Evolutionary conservation across 2,113 vertebrate species (phyloP), one percentile per base, ranked within the genome.

Genomic region (Coptodon bakossiorum): DNA sequence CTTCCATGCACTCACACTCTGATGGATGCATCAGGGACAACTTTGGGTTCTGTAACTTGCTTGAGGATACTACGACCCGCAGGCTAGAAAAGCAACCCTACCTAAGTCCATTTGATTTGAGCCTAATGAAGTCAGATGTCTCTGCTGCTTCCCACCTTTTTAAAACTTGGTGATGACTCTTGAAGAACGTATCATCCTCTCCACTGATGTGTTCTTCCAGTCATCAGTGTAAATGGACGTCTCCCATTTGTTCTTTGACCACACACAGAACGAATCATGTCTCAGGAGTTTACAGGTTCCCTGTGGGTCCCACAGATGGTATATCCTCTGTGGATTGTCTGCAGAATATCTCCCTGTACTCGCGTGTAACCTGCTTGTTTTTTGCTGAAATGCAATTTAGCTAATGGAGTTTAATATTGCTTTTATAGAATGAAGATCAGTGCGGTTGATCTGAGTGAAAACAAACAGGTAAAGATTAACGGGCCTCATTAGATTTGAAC

Each of bases 191-290:
- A 63, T 45, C 27, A 9, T 86, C 82, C 57, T 36, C 36, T 19
- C 27, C 17, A 10, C 38, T 66, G 8, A 24, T 68, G 7, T 29
- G 38, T 61, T 63, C 61, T 68, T 68, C 19, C 17, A 24, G 57
- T 83, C 81, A 85, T 89, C 59, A n/a, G 27, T 78, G 52, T 57
- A 48, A 90, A 86, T 80, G 38, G 24, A 68, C 53, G 22, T 79
- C 31, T 88, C 80, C 54, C 31, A 76, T 85, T 73, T 91, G 88
- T 83, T 90, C 54, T 91, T 36, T 91, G 81, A 92, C 82, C 91
- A 61, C 22, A 24, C 11, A 56, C 63, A 63, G 53, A 89, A 80
- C 68, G 53, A 90, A 93, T 93, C 9, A 76, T 61, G 43, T 84
- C 86, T 50, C 93, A 27, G 43, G 48, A 71, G 43, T 82, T 11